Conservation (phyloP, 1,140 invertebrate genomes). For the Drosophila prosaltans region DNA sequence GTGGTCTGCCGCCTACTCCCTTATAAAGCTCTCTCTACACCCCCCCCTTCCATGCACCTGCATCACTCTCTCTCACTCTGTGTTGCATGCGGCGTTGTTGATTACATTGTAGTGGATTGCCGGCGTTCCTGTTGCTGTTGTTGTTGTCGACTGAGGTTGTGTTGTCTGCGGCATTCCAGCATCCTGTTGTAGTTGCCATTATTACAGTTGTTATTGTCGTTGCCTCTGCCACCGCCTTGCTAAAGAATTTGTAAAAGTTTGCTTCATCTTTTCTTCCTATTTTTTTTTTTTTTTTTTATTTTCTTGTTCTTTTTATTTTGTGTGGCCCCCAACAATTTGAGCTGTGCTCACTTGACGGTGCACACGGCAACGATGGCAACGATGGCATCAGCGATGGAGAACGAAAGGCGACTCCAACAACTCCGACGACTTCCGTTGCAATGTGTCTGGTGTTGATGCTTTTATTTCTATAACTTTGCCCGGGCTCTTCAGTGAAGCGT, state of each 20-base stretch:
- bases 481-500: slow-evolving; percentile 62
- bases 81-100: slow-evolving; percentile 71
- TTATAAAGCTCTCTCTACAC: slow-evolving; percentile 8
- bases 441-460: slow-evolving; percentile 75
- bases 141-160: slow-evolving; percentile 50
- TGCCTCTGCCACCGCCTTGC: slow-evolving; percentile 23
- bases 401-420: slow-evolving; percentile 30
- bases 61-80: background rate
- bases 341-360: slow-evolving; percentile 66
- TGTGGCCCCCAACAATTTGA: slow-evolving; percentile 48
- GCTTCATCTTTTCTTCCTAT: slow-evolving; percentile 15
- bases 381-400: too few relatives aligned
- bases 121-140: slow-evolving; percentile 8
- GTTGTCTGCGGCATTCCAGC: slow-evolving; percentile 67
- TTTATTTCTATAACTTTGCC: slow-evolving; percentile 69
- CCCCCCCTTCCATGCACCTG: background rate
- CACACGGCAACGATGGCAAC: slow-evolving; percentile 1
- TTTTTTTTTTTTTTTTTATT: background rate
- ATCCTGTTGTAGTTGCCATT: slow-evolving; percentile 64
- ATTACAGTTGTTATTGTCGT: slow-evolving; percentile 75
- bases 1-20: slow-evolving; percentile 45
- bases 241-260: slow-evolving; percentile 76
- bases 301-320: background rate
- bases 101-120: slow-evolving; percentile 66
- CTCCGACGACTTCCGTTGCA: slow-evolving; percentile 72